phyloP scores from a whole-genome alignment of 2,888 invertebrate genomes.

The Strigamia transsilvanica region DNA sequence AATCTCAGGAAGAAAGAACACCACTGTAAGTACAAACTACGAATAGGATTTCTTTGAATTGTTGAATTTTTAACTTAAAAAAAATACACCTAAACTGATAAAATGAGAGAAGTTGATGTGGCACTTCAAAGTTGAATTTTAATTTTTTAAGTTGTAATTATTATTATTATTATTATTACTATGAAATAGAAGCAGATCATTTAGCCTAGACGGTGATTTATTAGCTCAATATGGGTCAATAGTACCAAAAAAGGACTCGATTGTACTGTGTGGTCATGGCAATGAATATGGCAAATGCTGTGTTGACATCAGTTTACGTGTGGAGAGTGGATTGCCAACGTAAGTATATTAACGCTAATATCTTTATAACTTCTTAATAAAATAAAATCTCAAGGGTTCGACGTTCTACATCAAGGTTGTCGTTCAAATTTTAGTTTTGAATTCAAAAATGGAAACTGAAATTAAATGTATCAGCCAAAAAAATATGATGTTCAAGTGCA shows the following conservation, averaged over 20 bases:
- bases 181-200: not conserved
- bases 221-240: not conserved
- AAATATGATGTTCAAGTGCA: too few relatives aligned
- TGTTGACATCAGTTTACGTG: conserved; percentile 4
- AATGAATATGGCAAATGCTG: conserved; percentile 45
- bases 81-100: not conserved
- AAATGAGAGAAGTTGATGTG: too few relatives aligned
- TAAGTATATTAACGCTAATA: not conserved
- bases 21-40: not conserved
- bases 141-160: not conserved
- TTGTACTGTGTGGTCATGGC: conserved; percentile 40
- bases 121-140: not conserved
- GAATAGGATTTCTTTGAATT: not conserved
- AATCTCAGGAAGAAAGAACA: not conserved
- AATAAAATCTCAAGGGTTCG: not conserved
- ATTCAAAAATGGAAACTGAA: too few relatives aligned
- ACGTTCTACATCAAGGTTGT: not conserved
- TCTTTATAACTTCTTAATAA: not conserved
- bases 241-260: not conserved
- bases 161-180: not conserved
- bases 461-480: too few relatives aligned
- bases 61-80: not conserved
- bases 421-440: not conserved
- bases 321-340: conserved; percentile 1
- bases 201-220: conserved; percentile 1